These are phyloP conservation scores for Lithosia quadra DNA, from an alignment of 2,888 invertebrate species.

Conservation along the genomic window DNA sequence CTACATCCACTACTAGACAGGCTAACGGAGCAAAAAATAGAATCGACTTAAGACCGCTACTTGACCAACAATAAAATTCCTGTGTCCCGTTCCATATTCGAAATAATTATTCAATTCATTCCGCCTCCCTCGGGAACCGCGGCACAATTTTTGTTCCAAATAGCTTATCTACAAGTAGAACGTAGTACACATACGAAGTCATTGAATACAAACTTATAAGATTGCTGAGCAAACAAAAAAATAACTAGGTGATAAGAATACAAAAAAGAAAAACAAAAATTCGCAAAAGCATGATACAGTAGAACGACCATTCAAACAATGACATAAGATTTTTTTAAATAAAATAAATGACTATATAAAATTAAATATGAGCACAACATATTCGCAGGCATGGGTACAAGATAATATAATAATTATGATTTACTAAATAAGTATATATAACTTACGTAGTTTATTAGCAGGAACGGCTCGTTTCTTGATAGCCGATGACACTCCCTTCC, in stretches of 20 bases:
- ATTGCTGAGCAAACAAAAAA: conserved; percentile 1
- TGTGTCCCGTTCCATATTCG: too few species aligned
- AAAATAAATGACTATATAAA: not conserved
- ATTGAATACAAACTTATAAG: not conserved
- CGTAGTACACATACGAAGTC: not conserved
- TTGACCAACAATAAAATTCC: too few species aligned
- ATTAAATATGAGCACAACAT: conserved; percentile 3
- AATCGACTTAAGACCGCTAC: too few species aligned
- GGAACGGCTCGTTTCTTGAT: not conserved
- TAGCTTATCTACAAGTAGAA: not conserved
- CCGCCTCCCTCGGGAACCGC: too few species aligned
- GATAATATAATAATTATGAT: conserved; percentile 8
- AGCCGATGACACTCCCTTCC: not conserved
- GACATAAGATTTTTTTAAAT: not conserved
- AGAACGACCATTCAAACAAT: not conserved
- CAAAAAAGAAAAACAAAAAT: not conserved
- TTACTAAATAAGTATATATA: too few species aligned
- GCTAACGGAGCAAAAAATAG: too few species aligned
- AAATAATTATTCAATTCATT: too few species aligned
- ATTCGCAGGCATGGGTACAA: conserved; percentile 12
- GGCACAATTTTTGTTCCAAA: too few species aligned
- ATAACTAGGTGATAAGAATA: not conserved
- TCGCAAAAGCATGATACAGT: conserved; percentile 6
- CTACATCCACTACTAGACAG: too few species aligned
- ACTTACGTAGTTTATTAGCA: conserved; percentile 16